Evolutionary conservation across 2,888 invertebrate genomes (phyloP).

Genomic region (Mythimna impura): DNA sequence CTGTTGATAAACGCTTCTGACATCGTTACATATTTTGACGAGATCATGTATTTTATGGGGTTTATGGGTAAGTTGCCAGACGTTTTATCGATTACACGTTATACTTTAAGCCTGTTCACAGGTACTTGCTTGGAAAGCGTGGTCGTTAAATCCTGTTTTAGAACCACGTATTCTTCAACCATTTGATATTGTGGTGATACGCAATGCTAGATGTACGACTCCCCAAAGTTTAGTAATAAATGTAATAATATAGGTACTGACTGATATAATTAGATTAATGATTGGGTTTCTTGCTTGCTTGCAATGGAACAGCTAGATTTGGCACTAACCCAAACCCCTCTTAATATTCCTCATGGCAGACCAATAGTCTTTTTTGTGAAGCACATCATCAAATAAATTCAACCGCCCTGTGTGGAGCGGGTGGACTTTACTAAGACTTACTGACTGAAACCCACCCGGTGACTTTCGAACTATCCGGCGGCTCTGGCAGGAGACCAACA

Average conservation of each 20-base stretch:
- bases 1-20: slow-evolving; percentile 71
- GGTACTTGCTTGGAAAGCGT: not conserved
- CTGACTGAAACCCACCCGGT: too few species aligned
- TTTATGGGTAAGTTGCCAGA: slow-evolving; percentile 76
- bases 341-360: too few species aligned
- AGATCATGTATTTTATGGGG: slow-evolving; percentile 73
- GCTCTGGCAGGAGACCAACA: not conserved
- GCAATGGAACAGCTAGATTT: not conserved
- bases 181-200: not conserved
- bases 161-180: not conserved
- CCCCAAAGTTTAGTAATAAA: not conserved
- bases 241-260: too few species aligned
- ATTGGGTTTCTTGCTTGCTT: not conserved
- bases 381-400: too few species aligned
- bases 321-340: not conserved
- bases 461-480: too few species aligned
- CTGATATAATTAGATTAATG: too few species aligned
- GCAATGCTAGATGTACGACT: too few species aligned
- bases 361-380: not conserved
- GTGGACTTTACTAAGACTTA: too few species aligned
- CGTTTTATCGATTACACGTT: not conserved
- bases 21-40: slow-evolving; percentile 69
- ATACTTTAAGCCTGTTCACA: not conserved
- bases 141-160: not conserved
- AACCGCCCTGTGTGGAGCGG: too few species aligned